A percentile compares a stretch with the other conserved stretches of the same genome.
phyloP scores from a whole-genome alignment of 2,888 invertebrate genomes.

The Mimas tiliae region DNA sequence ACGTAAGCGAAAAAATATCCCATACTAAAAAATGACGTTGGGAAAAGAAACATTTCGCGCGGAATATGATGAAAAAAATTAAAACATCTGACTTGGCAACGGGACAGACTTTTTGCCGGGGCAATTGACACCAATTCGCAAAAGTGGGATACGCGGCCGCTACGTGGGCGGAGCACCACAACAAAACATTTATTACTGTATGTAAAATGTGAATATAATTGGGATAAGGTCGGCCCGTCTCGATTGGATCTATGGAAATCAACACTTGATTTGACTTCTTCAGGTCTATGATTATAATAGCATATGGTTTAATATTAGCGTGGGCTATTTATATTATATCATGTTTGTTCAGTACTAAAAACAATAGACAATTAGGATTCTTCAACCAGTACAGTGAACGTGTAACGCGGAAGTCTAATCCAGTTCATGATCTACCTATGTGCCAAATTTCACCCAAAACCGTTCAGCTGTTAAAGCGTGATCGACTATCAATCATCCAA shows the following conservation, averaged over 20 bases:
- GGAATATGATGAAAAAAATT: slow-evolving; percentile 45
- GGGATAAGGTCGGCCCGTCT: slow-evolving; percentile 17
- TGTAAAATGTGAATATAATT: slow-evolving; percentile 10
- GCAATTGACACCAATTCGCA: slow-evolving; percentile 75
- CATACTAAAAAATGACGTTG: background rate
- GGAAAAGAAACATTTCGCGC: slow-evolving; percentile 24
- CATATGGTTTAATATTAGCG: no score
- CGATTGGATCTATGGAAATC: background rate
- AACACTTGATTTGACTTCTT: no score
- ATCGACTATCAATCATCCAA: no score
- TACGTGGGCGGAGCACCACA: slow-evolving; percentile 62
- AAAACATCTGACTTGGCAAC: slow-evolving; percentile 63
- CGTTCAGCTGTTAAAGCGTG: no score
- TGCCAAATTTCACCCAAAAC: no score
- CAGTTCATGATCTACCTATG: no score
- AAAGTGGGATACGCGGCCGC: slow-evolving; percentile 68
- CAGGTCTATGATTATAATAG: no score
- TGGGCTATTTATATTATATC: no score
- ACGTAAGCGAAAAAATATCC: slow-evolving; percentile 1
- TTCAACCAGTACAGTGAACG: no score
- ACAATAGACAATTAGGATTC: no score
- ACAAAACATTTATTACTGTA: slow-evolving; percentile 44
- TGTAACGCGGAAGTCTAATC: no score
- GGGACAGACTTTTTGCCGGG: slow-evolving; percentile 60
- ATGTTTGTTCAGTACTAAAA: no score